Conservation (phyloP, 2,797 vertebrate genomes). For the Amblyopsis hoosieri region DNA sequence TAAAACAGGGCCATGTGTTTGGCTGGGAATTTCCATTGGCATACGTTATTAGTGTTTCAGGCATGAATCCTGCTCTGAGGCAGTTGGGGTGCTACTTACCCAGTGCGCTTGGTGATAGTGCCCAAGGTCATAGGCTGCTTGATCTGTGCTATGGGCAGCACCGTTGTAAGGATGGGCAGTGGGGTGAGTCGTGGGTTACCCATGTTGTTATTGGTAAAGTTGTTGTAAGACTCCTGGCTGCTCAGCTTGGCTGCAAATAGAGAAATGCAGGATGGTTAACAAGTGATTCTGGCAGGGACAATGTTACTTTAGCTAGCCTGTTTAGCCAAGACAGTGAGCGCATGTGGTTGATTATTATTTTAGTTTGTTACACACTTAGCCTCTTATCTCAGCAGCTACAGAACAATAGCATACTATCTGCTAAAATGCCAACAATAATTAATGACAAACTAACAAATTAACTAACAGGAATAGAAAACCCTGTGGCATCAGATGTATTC, state of each 20-base stretch:
- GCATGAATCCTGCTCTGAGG: neutral
- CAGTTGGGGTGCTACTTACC: constrained; percentile 77
- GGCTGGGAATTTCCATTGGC: no score
- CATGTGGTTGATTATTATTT: no score
- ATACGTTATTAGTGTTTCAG: no score
- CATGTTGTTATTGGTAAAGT: constrained; percentile 95
- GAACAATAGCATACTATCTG: no score
- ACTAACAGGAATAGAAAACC: neutral
- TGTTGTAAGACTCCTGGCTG: constrained; percentile 95
- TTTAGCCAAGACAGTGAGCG: no score
- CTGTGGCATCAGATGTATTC: neutral
- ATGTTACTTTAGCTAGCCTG: neutral
- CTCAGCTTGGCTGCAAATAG: constrained; percentile 86
- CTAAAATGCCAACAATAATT: no score
- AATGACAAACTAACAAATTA: neutral
- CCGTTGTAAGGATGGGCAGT: constrained; percentile 88
- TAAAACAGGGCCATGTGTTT: no score
- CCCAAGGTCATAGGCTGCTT: constrained; percentile 97
- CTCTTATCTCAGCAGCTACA: no score
- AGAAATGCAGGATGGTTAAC: constrained; percentile 12
- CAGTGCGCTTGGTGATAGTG: constrained; percentile 95
- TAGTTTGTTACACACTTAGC: no score
- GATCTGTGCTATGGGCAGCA: constrained; percentile 94
- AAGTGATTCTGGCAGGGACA: neutral
- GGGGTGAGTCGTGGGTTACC: constrained; percentile 93